A percentile compares a stretch with the other conserved stretches of the same genome.
These are phyloP conservation scores for Acipenser transmontanus DNA, from an alignment of 2,797 vertebrate genomes.

Conservation along the genomic window DNA sequence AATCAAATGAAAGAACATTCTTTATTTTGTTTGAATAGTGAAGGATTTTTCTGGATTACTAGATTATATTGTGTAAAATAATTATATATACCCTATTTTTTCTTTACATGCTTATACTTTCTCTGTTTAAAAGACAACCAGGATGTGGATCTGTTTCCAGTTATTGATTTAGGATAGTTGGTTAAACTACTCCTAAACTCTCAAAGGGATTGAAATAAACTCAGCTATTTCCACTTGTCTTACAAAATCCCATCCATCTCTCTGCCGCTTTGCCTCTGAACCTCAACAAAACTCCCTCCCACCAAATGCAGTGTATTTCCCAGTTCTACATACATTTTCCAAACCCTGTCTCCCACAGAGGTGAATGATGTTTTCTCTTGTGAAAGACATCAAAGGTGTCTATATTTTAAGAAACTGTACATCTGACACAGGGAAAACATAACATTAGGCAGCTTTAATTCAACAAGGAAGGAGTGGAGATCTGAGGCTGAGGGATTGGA, in stretches of 20 bases:
- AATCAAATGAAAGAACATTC: no score
- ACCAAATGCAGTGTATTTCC: not conserved
- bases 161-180: not conserved
- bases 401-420: not conserved
- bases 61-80: no score
- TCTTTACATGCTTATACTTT: no score
- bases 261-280: not conserved
- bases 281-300: not conserved
- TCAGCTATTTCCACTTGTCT: not conserved
- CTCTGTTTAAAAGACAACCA: no score
- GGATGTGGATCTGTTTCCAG: no score
- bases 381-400: not conserved
- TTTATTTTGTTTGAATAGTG: no score
- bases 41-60: no score
- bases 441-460: no score
- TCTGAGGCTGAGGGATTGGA: no score
- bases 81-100: no score
- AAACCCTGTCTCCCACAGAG: not conserved
- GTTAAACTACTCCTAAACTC: not conserved
- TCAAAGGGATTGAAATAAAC: not conserved
- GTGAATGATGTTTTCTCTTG: not conserved
- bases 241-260: not conserved
- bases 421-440: no score
- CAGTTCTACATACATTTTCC: not conserved
- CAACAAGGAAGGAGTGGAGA: no score